Conservation (phyloP, 2,113 vertebrate species). For the Phrynocephalus versicolor region DNA sequence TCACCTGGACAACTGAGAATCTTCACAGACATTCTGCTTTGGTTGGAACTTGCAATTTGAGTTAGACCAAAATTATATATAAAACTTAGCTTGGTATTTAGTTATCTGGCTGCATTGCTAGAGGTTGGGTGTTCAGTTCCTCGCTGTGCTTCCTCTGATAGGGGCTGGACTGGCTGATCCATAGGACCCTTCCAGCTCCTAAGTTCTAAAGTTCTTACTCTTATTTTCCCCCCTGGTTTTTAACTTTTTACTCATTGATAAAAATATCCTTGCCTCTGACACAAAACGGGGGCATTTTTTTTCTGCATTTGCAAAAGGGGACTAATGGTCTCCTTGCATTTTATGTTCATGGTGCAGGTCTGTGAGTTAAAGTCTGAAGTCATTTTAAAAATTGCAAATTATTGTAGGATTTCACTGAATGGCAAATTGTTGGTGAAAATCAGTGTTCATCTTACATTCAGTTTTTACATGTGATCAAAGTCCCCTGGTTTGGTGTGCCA, state of each 20-base stretch:
- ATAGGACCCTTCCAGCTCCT: too few species aligned
- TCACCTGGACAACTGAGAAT: too few species aligned
- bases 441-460: neutral
- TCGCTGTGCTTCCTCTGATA: too few species aligned
- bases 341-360: neutral
- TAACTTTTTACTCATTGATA: neutral
- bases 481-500: neutral
- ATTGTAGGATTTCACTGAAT: neutral
- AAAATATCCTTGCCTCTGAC: neutral
- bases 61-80: neutral
- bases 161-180: too few species aligned
- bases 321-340: neutral
- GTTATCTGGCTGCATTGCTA: too few species aligned
- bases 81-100: too few species aligned
- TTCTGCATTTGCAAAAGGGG: neutral
- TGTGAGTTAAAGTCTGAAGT: neutral
- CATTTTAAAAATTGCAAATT: neutral
- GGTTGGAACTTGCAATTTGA: neutral
- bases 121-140: too few species aligned
- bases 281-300: neutral
- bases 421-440: neutral
- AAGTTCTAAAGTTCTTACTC: too few species aligned
- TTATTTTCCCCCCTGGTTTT: too few species aligned
- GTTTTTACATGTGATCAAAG: neutral
- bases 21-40: too few species aligned